Percentiles rank a stretch among this genome's conserved stretches.
phyloP scores from a whole-genome alignment of 2,113 vertebrate genomes.

The Phocoena sinus region DNA sequence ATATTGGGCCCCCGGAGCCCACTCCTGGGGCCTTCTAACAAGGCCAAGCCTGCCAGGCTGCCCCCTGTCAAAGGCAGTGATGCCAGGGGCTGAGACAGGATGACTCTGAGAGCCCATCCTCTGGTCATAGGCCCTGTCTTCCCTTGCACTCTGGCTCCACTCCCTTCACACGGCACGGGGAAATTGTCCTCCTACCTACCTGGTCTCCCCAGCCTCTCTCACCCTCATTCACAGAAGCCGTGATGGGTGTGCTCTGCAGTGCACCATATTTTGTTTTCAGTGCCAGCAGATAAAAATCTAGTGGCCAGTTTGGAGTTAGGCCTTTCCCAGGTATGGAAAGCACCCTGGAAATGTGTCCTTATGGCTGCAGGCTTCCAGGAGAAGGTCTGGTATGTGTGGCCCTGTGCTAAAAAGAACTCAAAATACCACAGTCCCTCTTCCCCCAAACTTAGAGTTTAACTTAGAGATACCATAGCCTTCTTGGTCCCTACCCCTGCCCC shows the following conservation, averaged over 20 bases:
- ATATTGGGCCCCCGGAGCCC: background rate
- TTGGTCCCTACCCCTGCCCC: background rate
- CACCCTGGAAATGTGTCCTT: background rate
- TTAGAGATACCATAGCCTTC: background rate
- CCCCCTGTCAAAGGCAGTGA: background rate
- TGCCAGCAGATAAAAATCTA: background rate
- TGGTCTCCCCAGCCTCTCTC: background rate
- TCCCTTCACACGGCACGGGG: background rate
- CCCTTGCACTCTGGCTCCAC: background rate
- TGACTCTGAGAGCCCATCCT: background rate
- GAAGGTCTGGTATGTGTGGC: background rate
- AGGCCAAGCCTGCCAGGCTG: background rate
- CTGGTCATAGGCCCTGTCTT: background rate
- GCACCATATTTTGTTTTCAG: background rate
- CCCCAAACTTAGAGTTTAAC: background rate
- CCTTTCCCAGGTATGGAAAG: background rate
- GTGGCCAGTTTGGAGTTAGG: background rate
- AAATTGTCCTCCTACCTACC: background rate
- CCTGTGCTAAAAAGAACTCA: background rate
- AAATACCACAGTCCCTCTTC: background rate
- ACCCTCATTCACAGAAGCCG: background rate
- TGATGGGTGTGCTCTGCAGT: background rate
- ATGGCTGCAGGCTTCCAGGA: background rate
- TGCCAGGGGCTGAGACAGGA: background rate
- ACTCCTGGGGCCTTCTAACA: background rate